Percentiles rank a stretch among this genome's conserved stretches.
These are phyloP conservation scores for Nesogale talazaci DNA, from an alignment of 2,113 vertebrate genomes.

Conservation along the genomic window DNA sequence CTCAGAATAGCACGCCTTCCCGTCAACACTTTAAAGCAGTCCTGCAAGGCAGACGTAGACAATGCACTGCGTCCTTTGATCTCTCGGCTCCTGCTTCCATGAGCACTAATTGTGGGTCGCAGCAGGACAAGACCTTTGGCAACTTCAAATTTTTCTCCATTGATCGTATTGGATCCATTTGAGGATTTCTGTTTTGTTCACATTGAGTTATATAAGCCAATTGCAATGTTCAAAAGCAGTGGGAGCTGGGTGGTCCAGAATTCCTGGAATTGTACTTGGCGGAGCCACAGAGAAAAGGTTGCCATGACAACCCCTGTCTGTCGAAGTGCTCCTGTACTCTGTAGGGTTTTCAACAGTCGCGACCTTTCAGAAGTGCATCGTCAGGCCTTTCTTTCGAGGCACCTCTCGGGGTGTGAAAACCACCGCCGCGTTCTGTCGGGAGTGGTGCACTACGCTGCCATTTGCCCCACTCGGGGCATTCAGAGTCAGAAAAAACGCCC, in stretches of 20 bases:
- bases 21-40: too few relatives aligned
- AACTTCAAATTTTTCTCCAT: too few relatives aligned
- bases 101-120: too few relatives aligned
- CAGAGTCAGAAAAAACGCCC: not conserved
- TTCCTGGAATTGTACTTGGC: not conserved
- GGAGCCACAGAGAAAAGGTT: not conserved
- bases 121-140: too few relatives aligned
- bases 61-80: too few relatives aligned
- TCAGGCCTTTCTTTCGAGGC: not conserved
- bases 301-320: not conserved
- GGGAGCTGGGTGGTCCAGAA: not conserved
- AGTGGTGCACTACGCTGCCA: not conserved
- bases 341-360: not conserved
- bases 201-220: too few relatives aligned
- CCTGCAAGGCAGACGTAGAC: too few relatives aligned
- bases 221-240: not conserved
- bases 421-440: not conserved
- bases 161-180: too few relatives aligned
- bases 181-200: too few relatives aligned
- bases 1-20: too few relatives aligned
- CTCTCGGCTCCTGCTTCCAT: too few relatives aligned
- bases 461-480: not conserved
- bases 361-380: not conserved
- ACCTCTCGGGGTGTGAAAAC: not conserved
- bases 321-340: not conserved